phyloP scores from a whole-genome alignment of 2,113 vertebrate species.

The Tragelaphus scriptus region DNA sequence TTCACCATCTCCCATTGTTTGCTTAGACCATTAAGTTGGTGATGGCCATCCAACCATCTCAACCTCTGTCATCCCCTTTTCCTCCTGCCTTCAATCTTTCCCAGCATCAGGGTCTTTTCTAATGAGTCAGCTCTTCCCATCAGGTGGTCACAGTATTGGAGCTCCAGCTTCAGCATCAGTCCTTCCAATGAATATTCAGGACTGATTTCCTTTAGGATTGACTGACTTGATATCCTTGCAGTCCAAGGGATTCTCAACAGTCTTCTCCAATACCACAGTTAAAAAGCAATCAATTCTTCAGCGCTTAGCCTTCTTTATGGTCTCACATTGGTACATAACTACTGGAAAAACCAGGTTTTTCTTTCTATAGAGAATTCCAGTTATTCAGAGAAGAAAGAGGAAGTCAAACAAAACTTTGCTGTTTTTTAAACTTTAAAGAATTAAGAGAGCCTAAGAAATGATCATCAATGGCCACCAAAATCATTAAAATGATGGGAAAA shows the following conservation, averaged over 20 bases:
- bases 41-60: background rate
- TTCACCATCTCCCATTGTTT: background rate
- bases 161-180: background rate
- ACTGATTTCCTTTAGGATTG: background rate
- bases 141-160: background rate
- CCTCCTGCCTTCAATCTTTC: background rate
- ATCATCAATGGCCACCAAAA: background rate
- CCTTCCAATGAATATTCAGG: background rate
- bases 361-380: background rate
- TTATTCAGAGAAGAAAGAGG: background rate
- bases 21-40: background rate
- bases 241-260: background rate
- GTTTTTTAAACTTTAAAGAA: background rate
- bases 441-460: background rate
- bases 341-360: background rate
- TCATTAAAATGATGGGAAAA: background rate
- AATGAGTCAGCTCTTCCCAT: background rate
- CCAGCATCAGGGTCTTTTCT: background rate
- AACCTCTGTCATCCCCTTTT: background rate
- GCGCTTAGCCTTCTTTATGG: background rate
- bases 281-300: background rate
- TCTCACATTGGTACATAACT: background rate
- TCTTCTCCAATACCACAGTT: background rate
- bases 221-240: background rate
- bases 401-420: background rate